Base-by-base conservation (phyloP, 2,797 vertebrate genomes). In the Helostoma temminkii region DNA sequence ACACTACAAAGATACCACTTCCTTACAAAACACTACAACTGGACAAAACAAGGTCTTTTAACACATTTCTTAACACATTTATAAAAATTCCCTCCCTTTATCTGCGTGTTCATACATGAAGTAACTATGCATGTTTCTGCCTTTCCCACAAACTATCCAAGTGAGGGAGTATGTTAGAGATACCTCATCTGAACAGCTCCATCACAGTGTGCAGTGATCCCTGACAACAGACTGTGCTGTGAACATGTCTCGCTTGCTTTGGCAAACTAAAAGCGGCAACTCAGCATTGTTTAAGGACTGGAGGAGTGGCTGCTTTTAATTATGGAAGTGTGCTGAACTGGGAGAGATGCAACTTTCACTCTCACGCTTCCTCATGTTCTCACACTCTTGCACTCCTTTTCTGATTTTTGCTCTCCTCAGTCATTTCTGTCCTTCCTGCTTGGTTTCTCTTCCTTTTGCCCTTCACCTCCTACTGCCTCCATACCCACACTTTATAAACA, bases 221-320 rank as follows among this genome's bases (percentile, higher is more conserved):
- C 80, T 36, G 74, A 55, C 65, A 73, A 69, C 80, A 83, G 54
- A 54, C 39, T 5, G 56, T 58, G 41, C 49, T 36, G 66, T 19
- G 69, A 79, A 74, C 75, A 54, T 18, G 15, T 67, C 80, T 79
- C 28, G 22, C 70, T 61, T 34, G 24, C 62, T 30, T 56, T 74
- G 68, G 77, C 66, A 8, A 16, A 66, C 61, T 58, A 25, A 85
- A 83, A 78, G 57, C 28, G 60, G 57, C 56, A 56, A 85, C 71
- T 87, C 82, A 83, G 86, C 87, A 50, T 61, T 66, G 82, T 82
- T 71, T 66, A 15, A 59, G 71, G 57, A 46, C 14, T 18, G 25
- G 49, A 53, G 58, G 56, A 45, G 69, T 10, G 43, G 39, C 81
- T 84, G 88, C 55, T 78, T 83, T 88, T 86, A 85, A 89, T 90